phyloP scores from a whole-genome alignment of 2,888 invertebrate species.

The Rotaria sp. region DNA sequence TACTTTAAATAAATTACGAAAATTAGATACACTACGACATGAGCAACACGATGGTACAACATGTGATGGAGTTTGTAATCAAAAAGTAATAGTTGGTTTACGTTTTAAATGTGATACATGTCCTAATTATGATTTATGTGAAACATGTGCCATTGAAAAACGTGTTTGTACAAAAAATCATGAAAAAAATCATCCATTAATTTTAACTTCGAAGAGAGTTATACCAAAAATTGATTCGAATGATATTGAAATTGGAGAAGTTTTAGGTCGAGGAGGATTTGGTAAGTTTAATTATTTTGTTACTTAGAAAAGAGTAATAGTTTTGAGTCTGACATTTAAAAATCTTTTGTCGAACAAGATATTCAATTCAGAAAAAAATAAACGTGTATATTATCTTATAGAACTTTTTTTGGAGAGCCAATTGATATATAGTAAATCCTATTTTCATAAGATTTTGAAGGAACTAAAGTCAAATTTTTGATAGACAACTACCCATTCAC shows the following conservation, averaged over 20 bases:
- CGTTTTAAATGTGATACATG: slow-evolving; percentile 27
- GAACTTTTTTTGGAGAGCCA: too few relatives aligned
- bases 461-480: too few relatives aligned
- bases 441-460: too few relatives aligned
- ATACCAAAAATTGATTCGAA: neutral
- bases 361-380: too few relatives aligned
- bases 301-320: too few relatives aligned
- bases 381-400: too few relatives aligned
- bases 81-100: neutral
- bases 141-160: neutral
- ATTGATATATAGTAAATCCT: too few relatives aligned
- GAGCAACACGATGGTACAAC: neutral
- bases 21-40: neutral
- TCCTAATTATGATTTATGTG: neutral
- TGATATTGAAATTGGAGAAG: slow-evolving; percentile 7
- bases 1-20: neutral
- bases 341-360: too few relatives aligned
- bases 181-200: neutral
- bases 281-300: too few relatives aligned
- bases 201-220: neutral
- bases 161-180: slow-evolving; percentile 9
- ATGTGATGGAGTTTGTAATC: neutral
- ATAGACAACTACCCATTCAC: too few relatives aligned
- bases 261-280: neutral
- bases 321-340: too few relatives aligned